phyloP scores from a whole-genome alignment of 2,888 invertebrate genomes.

The Sphinx pinastri region DNA sequence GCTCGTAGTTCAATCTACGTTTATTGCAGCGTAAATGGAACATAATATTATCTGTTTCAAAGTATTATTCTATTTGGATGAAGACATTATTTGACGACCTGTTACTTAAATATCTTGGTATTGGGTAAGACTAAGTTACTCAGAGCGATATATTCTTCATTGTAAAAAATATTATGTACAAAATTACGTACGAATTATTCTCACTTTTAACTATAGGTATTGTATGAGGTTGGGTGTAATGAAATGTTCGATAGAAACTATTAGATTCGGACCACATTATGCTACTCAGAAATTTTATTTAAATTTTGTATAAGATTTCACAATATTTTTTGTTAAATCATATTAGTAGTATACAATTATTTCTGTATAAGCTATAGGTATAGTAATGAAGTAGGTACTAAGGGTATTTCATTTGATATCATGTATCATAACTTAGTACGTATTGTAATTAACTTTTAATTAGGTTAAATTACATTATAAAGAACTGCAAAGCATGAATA shows the following conservation, averaged over 20 bases:
- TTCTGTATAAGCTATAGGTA: too few species aligned
- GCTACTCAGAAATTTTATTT: neutral
- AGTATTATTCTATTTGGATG: neutral
- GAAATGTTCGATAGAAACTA: too few species aligned
- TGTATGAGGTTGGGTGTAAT: too few species aligned
- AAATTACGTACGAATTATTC: too few species aligned
- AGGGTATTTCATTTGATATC: too few species aligned
- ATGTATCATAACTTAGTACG: neutral
- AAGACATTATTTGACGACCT: neutral
- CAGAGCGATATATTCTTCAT: neutral
- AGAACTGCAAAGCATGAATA: neutral
- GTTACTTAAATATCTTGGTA: neutral
- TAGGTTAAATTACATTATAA: neutral
- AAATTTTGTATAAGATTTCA: neutral
- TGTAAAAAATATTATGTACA: too few species aligned
- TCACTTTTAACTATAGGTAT: too few species aligned
- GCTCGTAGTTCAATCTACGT: neutral
- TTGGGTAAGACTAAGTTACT: neutral
- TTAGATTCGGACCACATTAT: too few species aligned
- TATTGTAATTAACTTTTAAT: conserved; percentile 1
- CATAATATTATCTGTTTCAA: neutral
- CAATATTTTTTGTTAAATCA: too few species aligned
- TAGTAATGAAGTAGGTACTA: too few species aligned
- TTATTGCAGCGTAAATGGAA: neutral
- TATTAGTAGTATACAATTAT: too few species aligned